Conservation (phyloP, 1,140 invertebrate genomes). For the Drosophila busckii region DNA sequence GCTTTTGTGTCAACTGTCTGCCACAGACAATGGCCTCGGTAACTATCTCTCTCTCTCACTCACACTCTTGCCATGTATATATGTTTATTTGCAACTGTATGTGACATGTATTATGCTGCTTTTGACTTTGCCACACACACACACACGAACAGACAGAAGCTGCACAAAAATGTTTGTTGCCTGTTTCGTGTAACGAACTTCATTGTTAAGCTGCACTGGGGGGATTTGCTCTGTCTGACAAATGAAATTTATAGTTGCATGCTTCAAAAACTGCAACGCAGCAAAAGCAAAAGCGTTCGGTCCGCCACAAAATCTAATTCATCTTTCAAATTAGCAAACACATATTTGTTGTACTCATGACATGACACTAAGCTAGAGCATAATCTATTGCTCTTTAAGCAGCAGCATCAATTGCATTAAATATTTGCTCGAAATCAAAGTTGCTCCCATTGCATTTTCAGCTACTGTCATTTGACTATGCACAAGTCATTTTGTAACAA, state of each 20-base stretch:
- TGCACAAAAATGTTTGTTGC: slow-evolving; percentile 61
- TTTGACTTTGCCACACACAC: slow-evolving; percentile 76
- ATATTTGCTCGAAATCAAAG: background rate
- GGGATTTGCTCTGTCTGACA: slow-evolving; percentile 66
- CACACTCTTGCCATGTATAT: background rate
- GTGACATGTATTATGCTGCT: slow-evolving; percentile 70
- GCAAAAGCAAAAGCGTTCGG: slow-evolving; percentile 68
- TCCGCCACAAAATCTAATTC: slow-evolving; percentile 58
- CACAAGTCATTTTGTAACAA: slow-evolving; percentile 57
- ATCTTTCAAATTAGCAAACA: slow-evolving; percentile 71
- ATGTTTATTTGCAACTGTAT: slow-evolving; percentile 12
- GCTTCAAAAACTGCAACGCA: slow-evolving; percentile 54
- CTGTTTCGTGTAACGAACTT: slow-evolving; percentile 54
- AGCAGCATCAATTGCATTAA: no score
- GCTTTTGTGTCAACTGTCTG: slow-evolving; percentile 70
- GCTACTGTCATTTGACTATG: slow-evolving; percentile 19
- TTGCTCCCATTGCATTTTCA: background rate
- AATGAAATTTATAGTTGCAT: slow-evolving; percentile 73
- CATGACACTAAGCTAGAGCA: slow-evolving; percentile 6
- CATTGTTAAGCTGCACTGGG: slow-evolving; percentile 64
- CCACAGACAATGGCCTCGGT: slow-evolving; percentile 41
- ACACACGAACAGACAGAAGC: no score
- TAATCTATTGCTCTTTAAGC: background rate
- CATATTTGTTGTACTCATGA: slow-evolving; percentile 33
- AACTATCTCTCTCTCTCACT: background rate